These are phyloP conservation scores for Corythaeola cristata DNA, from an alignment of 2,113 vertebrate species.

Conservation along the genomic window DNA sequence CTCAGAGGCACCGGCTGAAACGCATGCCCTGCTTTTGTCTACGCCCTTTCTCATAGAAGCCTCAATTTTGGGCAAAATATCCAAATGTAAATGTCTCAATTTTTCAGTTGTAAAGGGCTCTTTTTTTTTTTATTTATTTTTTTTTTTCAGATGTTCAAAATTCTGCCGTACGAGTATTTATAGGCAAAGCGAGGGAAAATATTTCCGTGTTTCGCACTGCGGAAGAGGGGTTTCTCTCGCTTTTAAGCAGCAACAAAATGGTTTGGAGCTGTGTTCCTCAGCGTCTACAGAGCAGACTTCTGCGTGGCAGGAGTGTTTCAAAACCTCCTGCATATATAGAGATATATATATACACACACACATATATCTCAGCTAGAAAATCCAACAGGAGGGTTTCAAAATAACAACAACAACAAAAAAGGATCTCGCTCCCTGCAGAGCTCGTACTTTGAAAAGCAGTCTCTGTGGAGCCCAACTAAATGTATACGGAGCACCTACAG, in stretches of 20 bases:
- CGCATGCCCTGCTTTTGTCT: background rate
- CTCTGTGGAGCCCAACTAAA: background rate
- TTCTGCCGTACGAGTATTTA: background rate
- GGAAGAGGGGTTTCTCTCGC: background rate
- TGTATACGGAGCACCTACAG: background rate
- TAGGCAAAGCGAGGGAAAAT: slow-evolving; percentile 9
- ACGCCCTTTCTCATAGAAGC: background rate
- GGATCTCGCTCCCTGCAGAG: background rate
- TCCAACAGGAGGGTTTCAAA: background rate
- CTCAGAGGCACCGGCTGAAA: background rate
- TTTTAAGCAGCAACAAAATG: background rate
- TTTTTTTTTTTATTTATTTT: background rate
- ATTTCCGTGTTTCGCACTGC: background rate
- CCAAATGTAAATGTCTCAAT: background rate
- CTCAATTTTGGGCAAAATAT: background rate
- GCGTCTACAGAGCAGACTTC: background rate
- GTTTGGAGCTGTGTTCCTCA: background rate
- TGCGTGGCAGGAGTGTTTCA: background rate
- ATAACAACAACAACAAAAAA: background rate
- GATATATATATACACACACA: background rate
- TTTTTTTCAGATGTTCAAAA: background rate
- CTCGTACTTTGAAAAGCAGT: background rate
- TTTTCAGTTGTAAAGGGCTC: background rate
- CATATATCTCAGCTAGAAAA: background rate
- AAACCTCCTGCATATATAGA: background rate